Conservation (phyloP, 2,888 invertebrate genomes). For the Pedicia rivosa region DNA sequence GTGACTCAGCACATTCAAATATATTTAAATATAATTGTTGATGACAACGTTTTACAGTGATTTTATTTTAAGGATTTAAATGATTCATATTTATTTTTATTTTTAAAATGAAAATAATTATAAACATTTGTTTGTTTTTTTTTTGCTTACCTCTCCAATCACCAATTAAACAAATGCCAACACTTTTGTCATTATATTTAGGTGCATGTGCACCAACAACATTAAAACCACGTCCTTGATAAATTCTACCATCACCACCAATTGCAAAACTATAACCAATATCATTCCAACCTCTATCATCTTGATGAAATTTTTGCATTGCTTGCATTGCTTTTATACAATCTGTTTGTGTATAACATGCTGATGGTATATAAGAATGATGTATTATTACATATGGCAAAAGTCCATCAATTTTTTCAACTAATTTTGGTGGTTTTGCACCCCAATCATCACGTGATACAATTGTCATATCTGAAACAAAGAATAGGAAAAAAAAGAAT, state of each 20-base stretch:
- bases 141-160: constrained; percentile 47
- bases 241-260: constrained; percentile 54
- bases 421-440: constrained; percentile 33
- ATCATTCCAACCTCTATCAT: constrained; percentile 45
- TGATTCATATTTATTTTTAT: too few species aligned
- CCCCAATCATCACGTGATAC: constrained; percentile 37
- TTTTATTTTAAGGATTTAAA: too few species aligned
- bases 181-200: constrained; percentile 45
- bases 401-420: constrained; percentile 35
- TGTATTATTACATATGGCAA: constrained; percentile 54
- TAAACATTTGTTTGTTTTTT: neutral
- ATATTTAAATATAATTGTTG: too few species aligned
- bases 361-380: constrained; percentile 50
- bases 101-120: too few species aligned
- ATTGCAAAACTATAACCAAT: constrained; percentile 56
- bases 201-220: constrained; percentile 54
- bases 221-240: constrained; percentile 56
- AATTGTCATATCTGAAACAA: constrained; percentile 1
- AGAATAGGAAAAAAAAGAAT: too few species aligned
- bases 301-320: constrained; percentile 50
- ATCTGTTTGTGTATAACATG: constrained; percentile 36
- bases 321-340: constrained; percentile 42
- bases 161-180: constrained; percentile 53
- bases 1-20: too few species aligned
- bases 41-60: too few species aligned